Evolutionary conservation across 2,113 vertebrate genomes (phyloP).

Genomic region (Nerophis ophidion): DNA sequence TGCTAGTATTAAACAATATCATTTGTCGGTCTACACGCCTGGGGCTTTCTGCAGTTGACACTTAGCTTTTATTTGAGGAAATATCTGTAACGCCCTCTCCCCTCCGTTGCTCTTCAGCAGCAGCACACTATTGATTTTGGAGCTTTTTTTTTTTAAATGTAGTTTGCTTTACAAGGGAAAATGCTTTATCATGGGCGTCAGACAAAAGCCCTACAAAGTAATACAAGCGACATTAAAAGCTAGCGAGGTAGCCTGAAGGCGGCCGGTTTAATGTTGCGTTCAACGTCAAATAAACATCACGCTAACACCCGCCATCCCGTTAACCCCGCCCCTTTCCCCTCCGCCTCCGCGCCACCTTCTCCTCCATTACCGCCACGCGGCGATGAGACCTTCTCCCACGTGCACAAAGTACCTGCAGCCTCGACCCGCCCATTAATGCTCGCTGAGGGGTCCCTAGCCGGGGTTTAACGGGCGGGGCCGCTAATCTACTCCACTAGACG

Average conservation of each 20-base stretch:
- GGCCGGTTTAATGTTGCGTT: slow-evolving; percentile 59
- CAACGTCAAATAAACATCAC: slow-evolving; percentile 63
- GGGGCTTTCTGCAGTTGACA: too few species aligned
- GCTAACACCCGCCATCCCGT: slow-evolving; percentile 16
- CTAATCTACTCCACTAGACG: slow-evolving; percentile 72
- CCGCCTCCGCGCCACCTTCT: slow-evolving; percentile 17
- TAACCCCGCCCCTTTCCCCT: slow-evolving; percentile 20
- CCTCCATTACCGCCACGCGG: slow-evolving; percentile 44
- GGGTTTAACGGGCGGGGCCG: slow-evolving; percentile 62
- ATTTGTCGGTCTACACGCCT: too few species aligned
- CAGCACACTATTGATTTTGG: slow-evolving; percentile 56
- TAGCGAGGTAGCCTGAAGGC: slow-evolving; percentile 46
- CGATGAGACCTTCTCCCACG: slow-evolving; percentile 15
- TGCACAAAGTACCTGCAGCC: slow-evolving; percentile 41
- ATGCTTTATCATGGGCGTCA: slow-evolving; percentile 41
- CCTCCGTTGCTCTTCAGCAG: neutral
- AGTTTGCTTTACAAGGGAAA: slow-evolving; percentile 7
- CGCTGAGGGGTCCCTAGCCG: slow-evolving; percentile 61
- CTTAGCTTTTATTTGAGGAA: too few species aligned
- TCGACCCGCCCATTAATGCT: slow-evolving; percentile 66
- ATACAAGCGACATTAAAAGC: slow-evolving; percentile 52
- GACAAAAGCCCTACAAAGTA: slow-evolving; percentile 49
- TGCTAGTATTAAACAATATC: too few species aligned
- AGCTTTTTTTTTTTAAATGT: slow-evolving; percentile 14
- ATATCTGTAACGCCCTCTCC: too few species aligned